phyloP scores from a whole-genome alignment of 2,888 invertebrate species.

The Xanthorhoe spadicearia region DNA sequence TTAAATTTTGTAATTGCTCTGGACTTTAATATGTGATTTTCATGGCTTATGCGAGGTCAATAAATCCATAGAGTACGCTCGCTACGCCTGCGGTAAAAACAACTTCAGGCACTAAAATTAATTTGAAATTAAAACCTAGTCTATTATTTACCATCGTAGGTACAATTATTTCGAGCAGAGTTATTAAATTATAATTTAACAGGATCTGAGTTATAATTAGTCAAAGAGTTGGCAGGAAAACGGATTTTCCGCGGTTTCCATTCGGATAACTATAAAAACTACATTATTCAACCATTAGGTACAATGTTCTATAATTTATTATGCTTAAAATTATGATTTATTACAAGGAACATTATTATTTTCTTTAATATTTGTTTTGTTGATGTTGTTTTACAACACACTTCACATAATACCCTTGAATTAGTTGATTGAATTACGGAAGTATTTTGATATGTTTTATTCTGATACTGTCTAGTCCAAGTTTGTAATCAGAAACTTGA shows the following conservation, averaged over 20 bases:
- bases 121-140: constrained; percentile 15
- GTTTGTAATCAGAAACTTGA: background rate
- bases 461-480: background rate
- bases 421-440: constrained; percentile 4
- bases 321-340: background rate
- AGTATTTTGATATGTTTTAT: constrained; percentile 1
- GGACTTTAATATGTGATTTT: background rate
- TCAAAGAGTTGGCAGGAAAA: constrained; percentile 13
- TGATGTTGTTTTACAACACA: background rate
- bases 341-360: background rate
- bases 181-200: constrained; percentile 26
- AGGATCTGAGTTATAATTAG: constrained; percentile 27
- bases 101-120: constrained; percentile 6
- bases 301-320: background rate
- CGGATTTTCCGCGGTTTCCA: constrained; percentile 20
- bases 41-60: background rate
- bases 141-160: constrained; percentile 17
- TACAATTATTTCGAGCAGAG: constrained; percentile 31
- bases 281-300: constrained; percentile 3
- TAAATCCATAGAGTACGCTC: constrained; percentile 16
- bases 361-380: background rate
- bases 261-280: constrained; percentile 16
- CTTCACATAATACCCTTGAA: constrained; percentile 14
- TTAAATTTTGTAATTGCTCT: background rate
- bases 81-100: constrained; percentile 9